Evolutionary conservation across 2,888 invertebrate species (phyloP).

Genomic region (Liodrosophila aerea): DNA sequence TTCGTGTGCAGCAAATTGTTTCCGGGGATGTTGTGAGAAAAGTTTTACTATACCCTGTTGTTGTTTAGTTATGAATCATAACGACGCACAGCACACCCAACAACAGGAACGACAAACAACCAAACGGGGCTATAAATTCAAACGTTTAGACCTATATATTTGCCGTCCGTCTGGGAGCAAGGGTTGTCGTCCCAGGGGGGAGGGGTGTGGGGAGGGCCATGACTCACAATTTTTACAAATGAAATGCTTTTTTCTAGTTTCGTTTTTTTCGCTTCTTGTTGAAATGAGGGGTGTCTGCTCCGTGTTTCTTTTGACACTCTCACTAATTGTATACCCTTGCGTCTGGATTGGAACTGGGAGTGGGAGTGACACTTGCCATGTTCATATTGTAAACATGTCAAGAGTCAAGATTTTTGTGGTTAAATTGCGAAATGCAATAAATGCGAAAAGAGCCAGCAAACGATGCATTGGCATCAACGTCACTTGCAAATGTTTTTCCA

Average conservation of each 20-base stretch:
- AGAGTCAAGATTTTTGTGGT: slow-evolving; percentile 68
- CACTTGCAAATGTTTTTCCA: slow-evolving; percentile 51
- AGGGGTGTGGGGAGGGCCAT: slow-evolving; percentile 39
- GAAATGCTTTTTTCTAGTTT: slow-evolving; percentile 42
- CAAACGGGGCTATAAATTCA: slow-evolving; percentile 61
- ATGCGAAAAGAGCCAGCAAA: slow-evolving; percentile 40
- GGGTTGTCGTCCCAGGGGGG: slow-evolving; percentile 22
- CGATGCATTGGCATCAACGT: slow-evolving; percentile 57
- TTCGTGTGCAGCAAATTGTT: slow-evolving; percentile 75
- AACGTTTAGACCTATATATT: slow-evolving; percentile 39
- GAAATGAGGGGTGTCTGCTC: slow-evolving; percentile 20
- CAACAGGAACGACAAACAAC: slow-evolving; percentile 21
- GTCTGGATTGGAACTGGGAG: background rate
- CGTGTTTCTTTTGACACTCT: slow-evolving; percentile 62
- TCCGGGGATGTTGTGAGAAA: slow-evolving; percentile 73
- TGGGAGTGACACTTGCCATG: slow-evolving; percentile 22
- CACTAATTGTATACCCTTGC: slow-evolving; percentile 48
- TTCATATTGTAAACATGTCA: slow-evolving; percentile 54
- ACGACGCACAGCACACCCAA: slow-evolving; percentile 49
- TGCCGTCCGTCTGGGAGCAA: slow-evolving; percentile 16
- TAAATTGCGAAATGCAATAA: slow-evolving; percentile 54
- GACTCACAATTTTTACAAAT: slow-evolving; percentile 54
- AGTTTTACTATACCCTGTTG: slow-evolving; percentile 28
- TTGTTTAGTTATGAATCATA: slow-evolving; percentile 73
- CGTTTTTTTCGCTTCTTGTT: too few relatives aligned